phyloP scores from a whole-genome alignment of 2,888 invertebrate genomes.

The Cephus sareptanus region DNA sequence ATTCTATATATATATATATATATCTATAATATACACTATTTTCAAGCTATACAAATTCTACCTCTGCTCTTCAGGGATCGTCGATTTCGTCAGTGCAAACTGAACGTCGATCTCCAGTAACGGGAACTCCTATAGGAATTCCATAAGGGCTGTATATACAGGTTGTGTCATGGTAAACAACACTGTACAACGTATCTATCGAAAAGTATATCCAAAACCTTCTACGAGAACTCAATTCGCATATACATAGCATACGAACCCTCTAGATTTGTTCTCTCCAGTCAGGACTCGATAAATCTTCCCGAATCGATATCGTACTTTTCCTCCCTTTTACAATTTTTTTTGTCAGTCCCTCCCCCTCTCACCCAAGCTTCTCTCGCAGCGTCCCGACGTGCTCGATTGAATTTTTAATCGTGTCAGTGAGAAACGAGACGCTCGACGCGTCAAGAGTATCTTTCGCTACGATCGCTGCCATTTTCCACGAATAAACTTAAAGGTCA shows the following conservation, averaged over 20 bases:
- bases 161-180: not conserved
- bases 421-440: not conserved
- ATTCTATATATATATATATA: not conserved
- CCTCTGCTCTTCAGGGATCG: not conserved
- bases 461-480: not conserved
- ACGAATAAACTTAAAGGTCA: not conserved
- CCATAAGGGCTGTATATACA: not conserved
- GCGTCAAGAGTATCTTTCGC: not conserved
- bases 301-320: not conserved
- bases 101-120: not conserved
- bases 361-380: not conserved
- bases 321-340: not conserved
- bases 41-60: not conserved
- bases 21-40: not conserved
- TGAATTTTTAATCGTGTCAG: slow-evolving; percentile 4
- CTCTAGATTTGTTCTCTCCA: not conserved
- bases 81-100: not conserved
- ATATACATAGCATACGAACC: not conserved
- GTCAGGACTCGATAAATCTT: not conserved
- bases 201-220: not conserved
- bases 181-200: not conserved
- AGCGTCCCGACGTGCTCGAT: not conserved
- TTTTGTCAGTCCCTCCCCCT: not conserved
- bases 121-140: not conserved
- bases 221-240: not conserved